These are phyloP conservation scores for Pseudocheirus occidentalis DNA, from an alignment of 2,797 vertebrate species.

Conservation along the genomic window DNA sequence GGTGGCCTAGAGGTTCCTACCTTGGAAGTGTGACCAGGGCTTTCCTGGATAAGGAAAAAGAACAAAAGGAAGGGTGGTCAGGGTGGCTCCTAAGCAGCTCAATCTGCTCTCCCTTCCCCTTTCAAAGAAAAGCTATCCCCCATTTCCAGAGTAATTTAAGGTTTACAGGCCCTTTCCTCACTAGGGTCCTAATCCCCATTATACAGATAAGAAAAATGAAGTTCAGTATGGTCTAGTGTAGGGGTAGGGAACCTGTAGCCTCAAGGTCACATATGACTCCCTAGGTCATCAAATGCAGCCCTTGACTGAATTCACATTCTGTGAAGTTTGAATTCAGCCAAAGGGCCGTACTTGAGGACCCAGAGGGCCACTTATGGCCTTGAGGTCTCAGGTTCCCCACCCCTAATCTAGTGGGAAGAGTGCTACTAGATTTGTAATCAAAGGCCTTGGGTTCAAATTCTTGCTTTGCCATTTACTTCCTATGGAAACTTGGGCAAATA, in stretches of 20 bases:
- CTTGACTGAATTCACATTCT: no score
- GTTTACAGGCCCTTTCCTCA: not conserved
- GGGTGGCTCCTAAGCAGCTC: not conserved
- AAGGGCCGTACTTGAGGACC: no score
- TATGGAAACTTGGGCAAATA: not conserved
- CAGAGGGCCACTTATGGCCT: no score
- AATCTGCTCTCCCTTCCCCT: not conserved
- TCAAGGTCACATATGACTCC: no score
- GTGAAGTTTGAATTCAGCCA: no score
- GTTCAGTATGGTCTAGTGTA: not conserved
- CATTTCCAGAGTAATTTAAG: not conserved
- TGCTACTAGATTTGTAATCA: not conserved
- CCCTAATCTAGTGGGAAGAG: not conserved
- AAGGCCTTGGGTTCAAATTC: not conserved
- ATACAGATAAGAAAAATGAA: not conserved
- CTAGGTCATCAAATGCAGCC: no score
- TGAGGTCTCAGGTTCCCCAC: not conserved
- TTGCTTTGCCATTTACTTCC: not conserved
- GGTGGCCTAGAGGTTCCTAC: not conserved
- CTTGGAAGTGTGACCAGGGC: not conserved
- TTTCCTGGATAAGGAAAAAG: slow-evolving; percentile 16
- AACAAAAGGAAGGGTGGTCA: slow-evolving; percentile 14
- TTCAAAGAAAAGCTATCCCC: not conserved
- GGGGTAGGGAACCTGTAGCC: no score
- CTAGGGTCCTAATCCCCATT: not conserved